phyloP scores from a whole-genome alignment of 2,797 vertebrate genomes.

The Cheirogaleus major region DNA sequence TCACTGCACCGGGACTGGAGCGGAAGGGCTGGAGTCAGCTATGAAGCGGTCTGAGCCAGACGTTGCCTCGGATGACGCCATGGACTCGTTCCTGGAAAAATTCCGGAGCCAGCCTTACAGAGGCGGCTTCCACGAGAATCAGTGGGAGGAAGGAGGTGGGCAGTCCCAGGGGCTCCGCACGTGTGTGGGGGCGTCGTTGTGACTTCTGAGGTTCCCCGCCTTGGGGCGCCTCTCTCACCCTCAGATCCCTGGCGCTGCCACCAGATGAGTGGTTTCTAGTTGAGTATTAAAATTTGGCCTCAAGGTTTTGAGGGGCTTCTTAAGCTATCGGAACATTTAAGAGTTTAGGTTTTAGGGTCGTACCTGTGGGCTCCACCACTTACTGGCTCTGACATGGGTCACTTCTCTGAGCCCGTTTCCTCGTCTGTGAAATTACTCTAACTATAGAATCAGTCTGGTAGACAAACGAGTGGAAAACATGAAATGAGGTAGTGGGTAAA shows the following conservation, averaged over 20 bases:
- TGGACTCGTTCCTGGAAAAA: constrained; percentile 91
- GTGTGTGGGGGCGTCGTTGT: background rate
- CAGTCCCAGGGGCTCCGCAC: background rate
- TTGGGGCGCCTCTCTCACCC: no score
- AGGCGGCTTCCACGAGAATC: constrained; percentile 87
- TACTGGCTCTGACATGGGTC: background rate
- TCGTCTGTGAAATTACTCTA: background rate
- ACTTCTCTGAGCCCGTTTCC: background rate
- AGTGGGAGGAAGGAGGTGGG: constrained; percentile 95
- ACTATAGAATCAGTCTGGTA: background rate
- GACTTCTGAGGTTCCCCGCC: no score
- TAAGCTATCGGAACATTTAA: background rate
- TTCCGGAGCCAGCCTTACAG: constrained; percentile 89
- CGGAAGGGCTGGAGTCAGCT: accelerated
- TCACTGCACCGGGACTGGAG: accelerated
- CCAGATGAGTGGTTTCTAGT: background rate
- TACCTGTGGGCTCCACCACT: background rate
- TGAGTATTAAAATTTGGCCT: background rate
- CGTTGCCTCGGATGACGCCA: constrained; percentile 82
- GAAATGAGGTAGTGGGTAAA: background rate
- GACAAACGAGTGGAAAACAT: background rate
- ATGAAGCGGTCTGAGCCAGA: accelerated
- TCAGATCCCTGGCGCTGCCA: background rate
- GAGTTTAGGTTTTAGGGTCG: background rate
- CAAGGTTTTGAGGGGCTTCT: background rate